phyloP scores from a whole-genome alignment of 2,888 invertebrate genomes.

The Thumatha senex region DNA sequence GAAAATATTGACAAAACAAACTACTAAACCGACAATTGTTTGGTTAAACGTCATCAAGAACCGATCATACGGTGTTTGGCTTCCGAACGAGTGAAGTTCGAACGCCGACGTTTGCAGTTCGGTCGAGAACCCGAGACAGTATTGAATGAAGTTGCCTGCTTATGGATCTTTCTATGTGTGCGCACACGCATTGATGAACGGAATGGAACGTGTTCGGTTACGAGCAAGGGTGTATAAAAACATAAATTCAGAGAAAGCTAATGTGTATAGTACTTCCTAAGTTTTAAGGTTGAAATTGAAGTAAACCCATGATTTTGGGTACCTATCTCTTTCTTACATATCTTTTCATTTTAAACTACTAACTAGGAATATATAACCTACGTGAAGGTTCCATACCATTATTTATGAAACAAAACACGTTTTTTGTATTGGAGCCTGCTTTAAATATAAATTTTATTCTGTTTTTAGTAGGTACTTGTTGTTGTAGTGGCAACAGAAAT shows the following conservation, averaged over 20 bases:
- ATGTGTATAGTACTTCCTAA: slow-evolving; percentile 29
- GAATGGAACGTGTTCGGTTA: slow-evolving; percentile 36
- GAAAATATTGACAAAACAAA: slow-evolving; percentile 74
- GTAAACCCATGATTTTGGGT: too few species aligned
- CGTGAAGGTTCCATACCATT: too few species aligned
- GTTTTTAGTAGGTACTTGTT: too few species aligned
- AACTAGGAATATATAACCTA: too few species aligned
- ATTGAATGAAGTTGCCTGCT: slow-evolving; percentile 72
- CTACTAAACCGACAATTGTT: slow-evolving; percentile 60
- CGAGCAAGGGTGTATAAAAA: slow-evolving; percentile 49
- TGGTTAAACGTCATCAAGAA: slow-evolving; percentile 65
- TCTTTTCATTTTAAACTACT: too few species aligned
- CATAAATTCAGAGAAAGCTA: slow-evolving; percentile 27
- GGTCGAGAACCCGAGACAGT: slow-evolving; percentile 34
- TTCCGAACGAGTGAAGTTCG: slow-evolving; percentile 67
- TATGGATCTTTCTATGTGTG: slow-evolving; percentile 50
- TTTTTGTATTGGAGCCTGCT: too few species aligned
- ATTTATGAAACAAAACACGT: too few species aligned
- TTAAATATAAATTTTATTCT: too few species aligned
- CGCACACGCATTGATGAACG: slow-evolving; percentile 29
- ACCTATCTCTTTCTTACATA: too few species aligned
- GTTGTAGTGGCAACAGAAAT: too few species aligned
- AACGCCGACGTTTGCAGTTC: slow-evolving; percentile 31
- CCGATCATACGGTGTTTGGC: slow-evolving; percentile 64
- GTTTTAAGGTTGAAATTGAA: too few species aligned